Percentiles rank a stretch among this genome's conserved stretches.
Conservation (phyloP, 2,888 invertebrate genomes). For the Cenopis cana region DNA sequence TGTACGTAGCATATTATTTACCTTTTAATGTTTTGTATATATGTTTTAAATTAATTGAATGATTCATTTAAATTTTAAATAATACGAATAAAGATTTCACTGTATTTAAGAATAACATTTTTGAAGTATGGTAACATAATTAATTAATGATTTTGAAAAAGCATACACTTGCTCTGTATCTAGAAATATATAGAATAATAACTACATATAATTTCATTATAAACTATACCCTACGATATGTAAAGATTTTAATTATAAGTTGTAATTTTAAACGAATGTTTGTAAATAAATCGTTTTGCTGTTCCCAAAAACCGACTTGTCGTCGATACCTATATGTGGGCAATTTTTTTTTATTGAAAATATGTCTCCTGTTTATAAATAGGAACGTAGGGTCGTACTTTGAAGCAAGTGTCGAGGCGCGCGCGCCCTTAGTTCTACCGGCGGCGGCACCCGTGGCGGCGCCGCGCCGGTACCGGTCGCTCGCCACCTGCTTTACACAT, state of each 20-base stretch:
- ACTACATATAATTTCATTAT: slow-evolving; percentile 55
- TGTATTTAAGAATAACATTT: slow-evolving; percentile 50
- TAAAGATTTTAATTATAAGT: slow-evolving; percentile 49
- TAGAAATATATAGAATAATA: slow-evolving; percentile 50
- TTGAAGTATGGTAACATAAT: slow-evolving; percentile 51
- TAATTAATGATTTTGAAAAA: slow-evolving; percentile 50
- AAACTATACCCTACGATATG: slow-evolving; percentile 48
- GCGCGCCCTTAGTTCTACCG: background rate
- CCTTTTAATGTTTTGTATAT: slow-evolving; percentile 48
- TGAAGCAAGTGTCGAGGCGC: slow-evolving; percentile 13
- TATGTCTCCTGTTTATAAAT: slow-evolving; percentile 79
- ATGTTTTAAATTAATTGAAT: slow-evolving; percentile 47
- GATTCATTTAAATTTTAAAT: slow-evolving; percentile 38
- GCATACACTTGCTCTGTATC: slow-evolving; percentile 54
- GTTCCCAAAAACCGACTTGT: slow-evolving; percentile 48
- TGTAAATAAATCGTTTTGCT: slow-evolving; percentile 52
- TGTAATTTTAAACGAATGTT: slow-evolving; percentile 47
- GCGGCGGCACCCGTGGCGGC: background rate
- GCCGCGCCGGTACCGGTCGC: background rate
- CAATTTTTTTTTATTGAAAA: slow-evolving; percentile 79
- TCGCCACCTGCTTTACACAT: slow-evolving; percentile 17
- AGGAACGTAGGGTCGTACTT: slow-evolving; percentile 44
- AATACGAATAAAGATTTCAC: slow-evolving; percentile 50
- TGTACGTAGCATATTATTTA: slow-evolving; percentile 55
- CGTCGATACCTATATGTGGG: slow-evolving; percentile 71